Evolutionary conservation across 2,797 vertebrate species (phyloP), one percentile per base, ranked within the genome.

Genomic region (Schizopygopsis pylzovi): DNA sequence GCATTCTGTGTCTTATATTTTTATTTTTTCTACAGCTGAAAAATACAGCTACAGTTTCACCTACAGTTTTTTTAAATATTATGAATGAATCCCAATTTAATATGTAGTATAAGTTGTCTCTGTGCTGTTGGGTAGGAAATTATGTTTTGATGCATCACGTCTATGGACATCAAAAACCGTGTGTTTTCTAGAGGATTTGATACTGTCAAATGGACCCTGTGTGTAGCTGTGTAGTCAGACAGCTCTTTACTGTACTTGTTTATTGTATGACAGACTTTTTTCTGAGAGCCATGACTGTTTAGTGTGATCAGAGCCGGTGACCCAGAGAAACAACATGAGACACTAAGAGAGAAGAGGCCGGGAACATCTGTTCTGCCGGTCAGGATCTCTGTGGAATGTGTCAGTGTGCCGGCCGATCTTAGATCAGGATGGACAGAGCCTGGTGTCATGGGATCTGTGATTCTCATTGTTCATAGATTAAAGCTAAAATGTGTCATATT

Each of bases 281-380:
- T 33, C 41, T 67, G 25, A 56, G 22, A 10, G 33, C 25, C 20
- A 10, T 8, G n/a, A 47, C 73, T 76, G 73, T 22, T 4, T 18
- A 47, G 45, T 43, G 72, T 82, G 86, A 78, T 87, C 82, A 86
- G 52, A 65, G 28, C 28, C 5, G 6, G 63, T 33, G 63, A 65
- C 28, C 28, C 63, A 33, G 13, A 68, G 88, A 87, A 86, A 88
- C 85, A 80, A 73, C 86, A 84, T 85, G 52, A 67, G 70, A 83
- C 83, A 79, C 84, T 25, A n/a, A n/a, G 92, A 90, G 94, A 92
- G 85, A 86, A 67, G 92, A 93, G 92, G 94, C 25, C 25, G 61
- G 61, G 28, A 65, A 65, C 63, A 65, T 65, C 63, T 65, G 63
- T 72, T 20, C 59, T 11, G 37, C n/a, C 47, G 39, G 41, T 87